phyloP scores from a whole-genome alignment of 2,113 vertebrate genomes.

The Mustela lutreola region DNA sequence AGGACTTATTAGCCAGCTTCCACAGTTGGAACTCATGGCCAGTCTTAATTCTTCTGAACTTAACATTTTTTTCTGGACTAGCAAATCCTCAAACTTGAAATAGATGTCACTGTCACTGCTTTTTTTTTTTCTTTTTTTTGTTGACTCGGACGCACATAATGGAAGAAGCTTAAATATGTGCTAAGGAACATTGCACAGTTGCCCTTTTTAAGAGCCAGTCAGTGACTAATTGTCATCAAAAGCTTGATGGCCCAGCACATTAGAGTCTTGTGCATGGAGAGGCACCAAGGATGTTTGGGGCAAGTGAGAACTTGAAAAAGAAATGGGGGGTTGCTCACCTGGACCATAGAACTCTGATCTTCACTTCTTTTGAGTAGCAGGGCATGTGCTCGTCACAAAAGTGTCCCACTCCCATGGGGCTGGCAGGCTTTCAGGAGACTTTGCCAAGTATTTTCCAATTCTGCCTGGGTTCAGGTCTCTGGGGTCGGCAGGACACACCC shows the following conservation, averaged over 20 bases:
- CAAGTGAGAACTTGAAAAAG: neutral
- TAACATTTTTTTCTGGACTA: neutral
- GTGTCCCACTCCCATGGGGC: neutral
- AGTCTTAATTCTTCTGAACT: slow-evolving; percentile 1
- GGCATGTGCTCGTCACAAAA: neutral
- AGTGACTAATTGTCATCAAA: slow-evolving; percentile 58
- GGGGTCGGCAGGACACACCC: neutral
- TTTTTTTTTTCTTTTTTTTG: neutral
- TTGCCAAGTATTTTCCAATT: slow-evolving; percentile 29
- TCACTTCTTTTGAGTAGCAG: neutral
- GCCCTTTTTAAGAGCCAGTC: neutral
- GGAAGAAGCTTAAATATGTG: slow-evolving; percentile 23
- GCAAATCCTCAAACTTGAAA: slow-evolving; percentile 57
- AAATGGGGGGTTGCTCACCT: neutral
- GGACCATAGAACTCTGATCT: neutral
- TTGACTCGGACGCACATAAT: slow-evolving; percentile 40
- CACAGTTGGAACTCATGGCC: neutral
- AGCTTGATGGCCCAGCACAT: neutral
- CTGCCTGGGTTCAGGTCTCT: slow-evolving; percentile 16
- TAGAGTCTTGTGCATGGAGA: slow-evolving; percentile 63
- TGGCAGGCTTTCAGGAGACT: neutral
- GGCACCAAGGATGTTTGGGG: slow-evolving; percentile 31
- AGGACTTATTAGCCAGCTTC: neutral
- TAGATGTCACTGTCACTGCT: neutral
- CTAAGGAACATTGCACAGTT: slow-evolving; percentile 47